A percentile compares a stretch with the other conserved stretches of the same genome.
phyloP scores from a whole-genome alignment of 1,140 invertebrate genomes.

The Macrobrachium rosenbergii region DNA sequence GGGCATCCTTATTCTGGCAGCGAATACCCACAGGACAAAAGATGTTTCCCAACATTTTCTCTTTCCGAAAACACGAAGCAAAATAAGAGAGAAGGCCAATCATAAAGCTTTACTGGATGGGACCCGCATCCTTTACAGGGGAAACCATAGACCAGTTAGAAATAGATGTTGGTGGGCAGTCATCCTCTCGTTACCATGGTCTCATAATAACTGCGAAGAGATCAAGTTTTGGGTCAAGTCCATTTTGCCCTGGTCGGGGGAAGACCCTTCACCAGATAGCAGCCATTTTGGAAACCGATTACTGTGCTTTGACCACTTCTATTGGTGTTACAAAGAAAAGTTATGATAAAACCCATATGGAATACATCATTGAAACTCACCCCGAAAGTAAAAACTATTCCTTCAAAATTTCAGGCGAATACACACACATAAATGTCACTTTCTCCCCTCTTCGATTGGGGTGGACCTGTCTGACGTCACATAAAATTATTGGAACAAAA shows the following conservation, averaged over 20 bases:
- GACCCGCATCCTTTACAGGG: not conserved
- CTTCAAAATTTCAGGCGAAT: no score
- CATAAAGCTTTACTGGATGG: no score
- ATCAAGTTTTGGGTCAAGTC: constrained; percentile 51
- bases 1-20: no score
- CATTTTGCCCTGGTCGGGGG: constrained; percentile 48
- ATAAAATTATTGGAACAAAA: not conserved
- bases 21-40: no score
- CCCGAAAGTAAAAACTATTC: no score
- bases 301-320: not conserved
- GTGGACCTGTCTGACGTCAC: constrained; percentile 56
- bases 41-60: no score
- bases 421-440: constrained; percentile 23
- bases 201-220: constrained; percentile 43
- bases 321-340: not conserved
- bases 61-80: no score
- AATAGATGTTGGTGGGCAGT: not conserved
- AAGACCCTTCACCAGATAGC: constrained; percentile 32
- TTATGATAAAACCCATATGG: not conserved
- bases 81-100: no score
- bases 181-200: constrained; percentile 13
- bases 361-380: not conserved
- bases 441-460: constrained; percentile 50
- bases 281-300: constrained; percentile 40
- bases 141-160: not conserved